These are phyloP conservation scores for Gallinago media DNA, from an alignment of 2,113 vertebrate genomes.

Conservation along the genomic window DNA sequence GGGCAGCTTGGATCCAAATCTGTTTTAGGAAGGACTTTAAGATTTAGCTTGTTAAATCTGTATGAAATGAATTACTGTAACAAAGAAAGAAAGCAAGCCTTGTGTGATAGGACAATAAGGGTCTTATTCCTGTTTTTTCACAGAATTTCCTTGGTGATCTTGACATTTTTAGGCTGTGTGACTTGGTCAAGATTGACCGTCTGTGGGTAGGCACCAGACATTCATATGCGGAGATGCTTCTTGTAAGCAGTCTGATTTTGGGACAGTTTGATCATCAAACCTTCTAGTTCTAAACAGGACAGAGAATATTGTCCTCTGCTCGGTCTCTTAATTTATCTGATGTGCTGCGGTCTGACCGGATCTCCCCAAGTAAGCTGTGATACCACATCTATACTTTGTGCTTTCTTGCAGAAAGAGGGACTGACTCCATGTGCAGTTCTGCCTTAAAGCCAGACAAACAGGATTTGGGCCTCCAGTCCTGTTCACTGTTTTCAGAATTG, in stretches of 20 bases:
- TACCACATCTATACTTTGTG: neutral
- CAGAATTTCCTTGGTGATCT: neutral
- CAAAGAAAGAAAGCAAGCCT: constrained; percentile 54
- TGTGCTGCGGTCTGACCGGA: neutral
- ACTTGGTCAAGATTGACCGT: neutral
- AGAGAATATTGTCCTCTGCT: neutral
- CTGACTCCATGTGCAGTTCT: neutral
- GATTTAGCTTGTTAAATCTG: constrained; percentile 51
- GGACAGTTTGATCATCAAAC: neutral
- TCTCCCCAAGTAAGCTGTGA: neutral
- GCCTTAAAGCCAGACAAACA: neutral
- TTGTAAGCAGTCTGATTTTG: neutral
- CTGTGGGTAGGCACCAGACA: neutral
- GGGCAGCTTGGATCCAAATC: constrained; percentile 1
- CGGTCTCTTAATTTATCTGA: neutral
- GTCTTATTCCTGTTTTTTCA: constrained; percentile 19
- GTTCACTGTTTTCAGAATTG: neutral
- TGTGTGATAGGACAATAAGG: constrained; percentile 38
- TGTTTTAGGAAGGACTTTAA: constrained; percentile 33
- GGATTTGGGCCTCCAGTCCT: neutral
- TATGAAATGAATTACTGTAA: constrained; percentile 13
- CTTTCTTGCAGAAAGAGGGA: neutral
- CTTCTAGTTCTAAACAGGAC: neutral
- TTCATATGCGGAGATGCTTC: neutral
- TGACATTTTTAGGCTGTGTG: neutral